Evolutionary conservation across 2,113 vertebrate genomes (phyloP).

Genomic region (Kryptolebias marmoratus): DNA sequence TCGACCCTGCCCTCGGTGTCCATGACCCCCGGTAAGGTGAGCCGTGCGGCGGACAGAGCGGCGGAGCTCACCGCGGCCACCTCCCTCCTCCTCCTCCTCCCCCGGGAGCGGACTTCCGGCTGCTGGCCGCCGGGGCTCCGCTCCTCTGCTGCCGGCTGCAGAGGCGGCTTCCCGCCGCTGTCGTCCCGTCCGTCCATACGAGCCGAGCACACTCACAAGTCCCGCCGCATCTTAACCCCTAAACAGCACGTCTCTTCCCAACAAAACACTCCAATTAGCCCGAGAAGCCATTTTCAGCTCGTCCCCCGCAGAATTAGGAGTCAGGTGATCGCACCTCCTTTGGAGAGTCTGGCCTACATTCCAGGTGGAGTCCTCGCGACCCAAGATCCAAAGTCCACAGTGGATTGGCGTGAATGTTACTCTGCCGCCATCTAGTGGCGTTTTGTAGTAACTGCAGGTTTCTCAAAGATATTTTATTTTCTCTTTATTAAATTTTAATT

Average conservation of each 20-base stretch:
- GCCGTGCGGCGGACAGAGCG: conserved; percentile 45
- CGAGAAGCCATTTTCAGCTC: background rate
- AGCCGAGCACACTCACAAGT: background rate
- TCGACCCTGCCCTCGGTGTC: conserved; percentile 82
- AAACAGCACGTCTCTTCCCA: conserved; percentile 1
- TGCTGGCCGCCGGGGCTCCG: background rate
- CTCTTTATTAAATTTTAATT: too few species aligned
- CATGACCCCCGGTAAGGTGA: conserved; percentile 79
- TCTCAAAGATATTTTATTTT: background rate
- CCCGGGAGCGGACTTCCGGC: conserved; percentile 7
- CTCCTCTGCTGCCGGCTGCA: conserved; percentile 12
- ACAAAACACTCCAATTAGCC: background rate
- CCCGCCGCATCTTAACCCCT: background rate
- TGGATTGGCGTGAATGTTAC: background rate
- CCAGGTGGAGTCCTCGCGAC: conserved; percentile 49
- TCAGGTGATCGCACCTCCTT: conserved; percentile 66
- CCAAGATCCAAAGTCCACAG: conserved; percentile 42
- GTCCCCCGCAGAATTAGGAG: conserved; percentile 9
- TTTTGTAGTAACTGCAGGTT: background rate
- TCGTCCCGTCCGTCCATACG: conserved; percentile 34
- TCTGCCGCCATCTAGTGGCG: conserved; percentile 64
- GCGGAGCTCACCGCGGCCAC: conserved; percentile 59
- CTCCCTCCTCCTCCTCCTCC: conserved; percentile 20
- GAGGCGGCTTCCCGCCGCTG: background rate
- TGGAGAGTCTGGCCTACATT: conserved; percentile 53